Conservation (phyloP, 2,797 vertebrate species). For the Onychomys leucogaster region DNA sequence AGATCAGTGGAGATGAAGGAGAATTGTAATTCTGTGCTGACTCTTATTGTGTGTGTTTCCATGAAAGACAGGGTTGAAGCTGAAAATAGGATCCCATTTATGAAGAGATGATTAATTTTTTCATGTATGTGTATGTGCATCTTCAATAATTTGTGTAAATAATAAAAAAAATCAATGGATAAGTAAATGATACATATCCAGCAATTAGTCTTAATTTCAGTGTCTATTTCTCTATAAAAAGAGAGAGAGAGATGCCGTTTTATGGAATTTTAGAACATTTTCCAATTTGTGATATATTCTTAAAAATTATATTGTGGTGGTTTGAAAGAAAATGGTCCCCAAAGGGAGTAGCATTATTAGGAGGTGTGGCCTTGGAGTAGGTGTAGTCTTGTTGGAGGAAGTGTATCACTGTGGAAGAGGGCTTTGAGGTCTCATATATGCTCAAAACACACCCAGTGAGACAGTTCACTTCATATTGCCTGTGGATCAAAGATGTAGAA, state of each 20-base stretch:
- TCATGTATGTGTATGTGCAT: neutral
- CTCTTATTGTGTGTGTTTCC: neutral
- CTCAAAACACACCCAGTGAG: neutral
- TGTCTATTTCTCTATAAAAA: neutral
- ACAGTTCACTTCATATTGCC: neutral
- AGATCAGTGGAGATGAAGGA: neutral
- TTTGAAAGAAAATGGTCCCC: neutral
- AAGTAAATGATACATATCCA: neutral
- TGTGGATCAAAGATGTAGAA: neutral
- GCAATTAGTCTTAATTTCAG: neutral
- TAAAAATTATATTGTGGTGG: neutral
- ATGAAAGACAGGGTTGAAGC: neutral
- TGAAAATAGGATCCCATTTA: neutral
- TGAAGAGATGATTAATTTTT: neutral
- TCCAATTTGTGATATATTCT: neutral
- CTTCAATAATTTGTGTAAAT: neutral
- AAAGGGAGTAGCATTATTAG: neutral
- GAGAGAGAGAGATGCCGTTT: neutral
- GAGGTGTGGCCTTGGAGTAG: neutral
- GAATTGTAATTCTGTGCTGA: neutral
- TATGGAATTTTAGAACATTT: neutral
- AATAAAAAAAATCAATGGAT: neutral
- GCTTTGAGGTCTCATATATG: neutral
- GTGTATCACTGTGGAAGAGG: neutral
- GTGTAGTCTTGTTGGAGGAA: neutral